Conservation (phyloP, 2,113 vertebrate species). For the Pogonocichla stellata region DNA sequence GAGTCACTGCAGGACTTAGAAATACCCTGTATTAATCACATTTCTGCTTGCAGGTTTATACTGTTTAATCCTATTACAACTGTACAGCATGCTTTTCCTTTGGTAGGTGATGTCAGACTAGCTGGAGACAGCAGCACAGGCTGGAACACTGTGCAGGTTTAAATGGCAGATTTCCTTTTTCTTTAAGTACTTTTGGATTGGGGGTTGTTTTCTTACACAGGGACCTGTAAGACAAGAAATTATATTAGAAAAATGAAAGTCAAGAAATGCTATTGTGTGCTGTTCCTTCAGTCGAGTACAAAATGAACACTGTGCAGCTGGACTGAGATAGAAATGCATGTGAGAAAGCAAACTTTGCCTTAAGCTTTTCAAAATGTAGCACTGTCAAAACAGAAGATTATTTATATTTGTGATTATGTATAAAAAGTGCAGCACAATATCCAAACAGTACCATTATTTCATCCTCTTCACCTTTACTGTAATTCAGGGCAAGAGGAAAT, state of each 20-base stretch:
- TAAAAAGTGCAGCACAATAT: neutral
- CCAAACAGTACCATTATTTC: neutral
- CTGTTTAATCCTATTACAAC: constrained; percentile 39
- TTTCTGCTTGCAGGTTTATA: constrained; percentile 17
- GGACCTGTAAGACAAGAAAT: neutral
- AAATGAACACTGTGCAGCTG: neutral
- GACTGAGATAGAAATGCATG: neutral
- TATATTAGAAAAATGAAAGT: neutral
- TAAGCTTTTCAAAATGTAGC: neutral
- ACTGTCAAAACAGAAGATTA: neutral
- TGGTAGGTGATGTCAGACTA: neutral
- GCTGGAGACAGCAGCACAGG: constrained; percentile 1
- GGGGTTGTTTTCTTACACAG: neutral
- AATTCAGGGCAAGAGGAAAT: neutral
- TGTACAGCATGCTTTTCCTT: neutral
- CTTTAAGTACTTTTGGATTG: neutral
- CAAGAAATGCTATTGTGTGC: neutral
- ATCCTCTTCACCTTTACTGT: neutral
- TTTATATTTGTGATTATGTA: neutral
- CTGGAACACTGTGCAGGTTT: neutral
- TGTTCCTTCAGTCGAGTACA: neutral
- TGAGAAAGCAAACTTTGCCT: neutral
- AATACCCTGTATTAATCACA: constrained; percentile 26
- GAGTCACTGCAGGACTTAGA: neutral
- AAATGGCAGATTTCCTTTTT: neutral